Conservation (phyloP, 2,888 invertebrate genomes). For the Nysson spinosus region DNA sequence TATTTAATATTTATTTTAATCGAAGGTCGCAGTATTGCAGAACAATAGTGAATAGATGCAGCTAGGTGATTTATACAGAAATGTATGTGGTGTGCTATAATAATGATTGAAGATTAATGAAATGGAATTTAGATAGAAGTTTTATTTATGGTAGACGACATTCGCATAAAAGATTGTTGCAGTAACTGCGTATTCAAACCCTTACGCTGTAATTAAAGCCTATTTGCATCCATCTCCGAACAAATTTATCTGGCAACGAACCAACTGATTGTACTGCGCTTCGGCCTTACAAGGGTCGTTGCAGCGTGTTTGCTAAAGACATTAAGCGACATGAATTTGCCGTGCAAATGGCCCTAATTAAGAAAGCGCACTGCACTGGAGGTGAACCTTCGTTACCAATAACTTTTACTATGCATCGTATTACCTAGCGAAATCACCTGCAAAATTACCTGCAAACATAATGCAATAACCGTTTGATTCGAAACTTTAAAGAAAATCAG, state of each 20-base stretch:
- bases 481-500: neutral
- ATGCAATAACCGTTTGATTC: constrained; percentile 1
- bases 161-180: neutral
- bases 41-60: too few species aligned
- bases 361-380: constrained; percentile 7
- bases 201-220: constrained; percentile 29
- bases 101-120: too few species aligned
- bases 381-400: neutral
- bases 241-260: constrained; percentile 38
- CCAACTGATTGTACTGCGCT: constrained; percentile 26
- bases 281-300: constrained; percentile 11
- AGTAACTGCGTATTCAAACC: neutral
- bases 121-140: too few species aligned
- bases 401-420: neutral
- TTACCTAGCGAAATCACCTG: constrained; percentile 1
- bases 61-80: too few species aligned
- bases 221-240: constrained; percentile 23
- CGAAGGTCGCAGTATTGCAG: too few species aligned
- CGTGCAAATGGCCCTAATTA: constrained; percentile 42
- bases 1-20: too few species aligned
- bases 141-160: constrained; percentile 1
- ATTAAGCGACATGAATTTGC: constrained; percentile 33
- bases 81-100: too few species aligned
- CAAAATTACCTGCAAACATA: constrained; percentile 1
- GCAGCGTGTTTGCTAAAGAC: constrained; percentile 33